A percentile compares a stretch with the other conserved stretches of the same genome.
These are phyloP conservation scores for Phyllostomus hastatus DNA, from an alignment of 2,113 vertebrate species.

Conservation along the genomic window DNA sequence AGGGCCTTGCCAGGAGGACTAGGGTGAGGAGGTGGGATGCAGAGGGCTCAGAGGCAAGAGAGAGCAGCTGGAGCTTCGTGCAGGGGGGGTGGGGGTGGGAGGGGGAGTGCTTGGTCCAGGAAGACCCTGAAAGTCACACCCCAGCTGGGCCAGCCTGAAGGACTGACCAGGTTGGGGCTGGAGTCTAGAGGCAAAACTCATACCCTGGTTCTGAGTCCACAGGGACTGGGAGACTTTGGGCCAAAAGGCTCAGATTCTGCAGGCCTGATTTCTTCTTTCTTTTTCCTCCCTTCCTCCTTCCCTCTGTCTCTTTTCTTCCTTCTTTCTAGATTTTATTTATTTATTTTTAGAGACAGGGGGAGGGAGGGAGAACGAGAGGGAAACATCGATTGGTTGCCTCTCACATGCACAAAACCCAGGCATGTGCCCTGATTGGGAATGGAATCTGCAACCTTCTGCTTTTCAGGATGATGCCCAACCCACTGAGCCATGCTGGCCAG, in stretches of 20 bases:
- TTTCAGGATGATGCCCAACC: too few species aligned
- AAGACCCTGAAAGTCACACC: background rate
- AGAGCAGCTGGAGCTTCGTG: background rate
- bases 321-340: too few species aligned
- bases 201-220: background rate
- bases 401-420: too few species aligned
- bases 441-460: too few species aligned
- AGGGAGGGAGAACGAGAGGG: too few species aligned
- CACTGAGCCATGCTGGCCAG: too few species aligned
- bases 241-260: background rate
- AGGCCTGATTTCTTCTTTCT: background rate
- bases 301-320: too few species aligned
- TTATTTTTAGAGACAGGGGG: too few species aligned
- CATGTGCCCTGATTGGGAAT: too few species aligned
- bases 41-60: background rate
- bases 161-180: background rate
- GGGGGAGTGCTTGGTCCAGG: background rate
- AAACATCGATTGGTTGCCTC: too few species aligned
- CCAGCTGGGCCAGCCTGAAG: background rate
- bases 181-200: background rate
- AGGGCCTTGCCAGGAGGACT: too few species aligned
- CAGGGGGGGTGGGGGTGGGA: background rate
- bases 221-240: background rate
- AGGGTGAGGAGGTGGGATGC: accelerated
- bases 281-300: too few species aligned